Conservation (phyloP, 1,140 invertebrate species). For the Bursaphelenchus mucronatus region DNA sequence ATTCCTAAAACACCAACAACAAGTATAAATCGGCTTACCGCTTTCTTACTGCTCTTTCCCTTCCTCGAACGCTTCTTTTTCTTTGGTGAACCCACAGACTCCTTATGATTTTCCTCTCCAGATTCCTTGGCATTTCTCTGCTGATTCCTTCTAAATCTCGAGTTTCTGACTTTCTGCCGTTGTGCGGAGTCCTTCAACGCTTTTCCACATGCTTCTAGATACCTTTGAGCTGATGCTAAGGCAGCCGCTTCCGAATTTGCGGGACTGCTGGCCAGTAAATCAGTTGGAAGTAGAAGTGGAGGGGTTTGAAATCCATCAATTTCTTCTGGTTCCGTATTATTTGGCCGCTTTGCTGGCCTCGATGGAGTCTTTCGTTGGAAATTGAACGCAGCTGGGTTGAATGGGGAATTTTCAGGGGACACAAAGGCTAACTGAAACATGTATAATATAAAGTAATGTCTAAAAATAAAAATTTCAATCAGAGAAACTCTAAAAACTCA, state of each 20-base stretch:
- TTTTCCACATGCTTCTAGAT: conserved; percentile 6
- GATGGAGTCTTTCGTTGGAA: background rate
- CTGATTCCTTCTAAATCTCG: too few relatives aligned
- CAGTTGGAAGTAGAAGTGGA: conserved; percentile 12
- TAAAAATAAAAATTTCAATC: conserved; percentile 2
- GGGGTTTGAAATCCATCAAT: conserved; percentile 1
- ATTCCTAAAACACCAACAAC: too few relatives aligned
- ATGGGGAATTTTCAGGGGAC: background rate
- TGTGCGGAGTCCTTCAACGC: background rate
- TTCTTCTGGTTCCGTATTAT: background rate
- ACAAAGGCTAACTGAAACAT: conserved; percentile 3
- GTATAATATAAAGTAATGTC: conserved; percentile 10
- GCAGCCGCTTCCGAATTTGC: conserved; percentile 1
- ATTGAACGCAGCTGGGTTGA: conserved; percentile 2
- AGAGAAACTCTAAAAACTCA: background rate
- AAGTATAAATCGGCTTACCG: too few relatives aligned
- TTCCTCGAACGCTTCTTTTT: too few relatives aligned
- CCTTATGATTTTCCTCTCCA: too few relatives aligned
- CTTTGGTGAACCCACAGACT: too few relatives aligned
- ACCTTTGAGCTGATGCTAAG: conserved; percentile 10
- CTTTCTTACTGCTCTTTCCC: too few relatives aligned
- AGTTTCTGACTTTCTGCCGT: too few relatives aligned
- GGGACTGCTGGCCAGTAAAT: conserved; percentile 7
- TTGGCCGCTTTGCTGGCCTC: background rate
- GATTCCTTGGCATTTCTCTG: too few relatives aligned